Conservation (phyloP, 2,888 invertebrate genomes). For the Pyrgus malvae region DNA sequence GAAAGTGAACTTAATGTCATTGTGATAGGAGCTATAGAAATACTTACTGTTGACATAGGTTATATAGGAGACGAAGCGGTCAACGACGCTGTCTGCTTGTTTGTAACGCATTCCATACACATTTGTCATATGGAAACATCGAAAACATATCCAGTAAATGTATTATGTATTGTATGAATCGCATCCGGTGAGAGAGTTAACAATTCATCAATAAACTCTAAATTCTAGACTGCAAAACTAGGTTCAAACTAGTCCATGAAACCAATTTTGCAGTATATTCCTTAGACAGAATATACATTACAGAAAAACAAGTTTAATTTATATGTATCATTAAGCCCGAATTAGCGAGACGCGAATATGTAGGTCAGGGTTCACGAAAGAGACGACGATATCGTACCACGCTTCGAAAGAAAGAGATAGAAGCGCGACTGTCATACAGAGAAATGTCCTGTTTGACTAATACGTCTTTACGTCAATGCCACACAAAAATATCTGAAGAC, state of each 20-base stretch:
- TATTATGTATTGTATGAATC: neutral
- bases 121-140: slow-evolving; percentile 42
- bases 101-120: slow-evolving; percentile 44
- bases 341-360: slow-evolving; percentile 1
- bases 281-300: no score
- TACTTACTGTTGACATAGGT: slow-evolving; percentile 23
- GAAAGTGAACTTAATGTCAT: slow-evolving; percentile 30
- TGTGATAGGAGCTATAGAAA: slow-evolving; percentile 15
- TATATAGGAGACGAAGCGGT: slow-evolving; percentile 37
- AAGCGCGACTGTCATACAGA: neutral
- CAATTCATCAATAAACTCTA: no score
- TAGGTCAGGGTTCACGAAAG: slow-evolving; percentile 4
- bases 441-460: slow-evolving; percentile 1
- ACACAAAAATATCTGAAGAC: neutral
- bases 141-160: neutral
- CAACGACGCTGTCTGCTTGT: slow-evolving; percentile 42
- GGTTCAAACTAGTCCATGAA: no score
- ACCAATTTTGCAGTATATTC: no score
- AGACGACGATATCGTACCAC: neutral
- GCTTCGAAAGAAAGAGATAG: neutral
- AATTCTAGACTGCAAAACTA: no score
- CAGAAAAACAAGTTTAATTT: no score
- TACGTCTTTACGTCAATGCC: neutral
- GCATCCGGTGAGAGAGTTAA: no score
- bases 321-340: neutral